Evolutionary conservation across 2,113 vertebrate genomes (phyloP), one percentile per base, ranked within the genome.

Genomic region (Porphyrio hochstetteri): DNA sequence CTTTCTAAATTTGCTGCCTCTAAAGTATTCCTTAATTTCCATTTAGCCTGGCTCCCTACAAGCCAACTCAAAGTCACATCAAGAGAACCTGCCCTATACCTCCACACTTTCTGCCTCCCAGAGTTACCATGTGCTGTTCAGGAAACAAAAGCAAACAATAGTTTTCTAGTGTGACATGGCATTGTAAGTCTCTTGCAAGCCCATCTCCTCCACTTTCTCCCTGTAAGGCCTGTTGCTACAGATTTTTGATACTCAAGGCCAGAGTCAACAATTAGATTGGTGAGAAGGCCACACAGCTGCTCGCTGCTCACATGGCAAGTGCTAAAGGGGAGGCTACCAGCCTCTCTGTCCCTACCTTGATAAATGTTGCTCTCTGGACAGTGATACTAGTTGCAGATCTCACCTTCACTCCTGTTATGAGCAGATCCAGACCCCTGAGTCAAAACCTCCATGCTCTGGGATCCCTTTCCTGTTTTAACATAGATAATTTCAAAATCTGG

Each of bases 401-500:
- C 44, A 19, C 38, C 13, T 90, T 79, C 1, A 2, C 11, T 76
- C 72, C 52, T 40, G 20, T 8, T 36, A 70, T 12, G 7, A 35
- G 16, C 6, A 16, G 52, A 76, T 60, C 29, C 77, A 84, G 61
- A 52, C 11, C 46, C 35, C 38, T 35, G 48, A 57, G 23, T 57
- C 52, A 75, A 94, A 79, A 59, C 16, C 50, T 48, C 31, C 19
- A 1, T 33, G 59, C 15, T 84, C 35, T 56, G 12, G 55, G 16
- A 92, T 84, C 60, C 24, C 11, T 52, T 52, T 88, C 70, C 50
- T 56, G 12, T 68, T 87, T 88, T 53, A 82, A 70, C 36, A 33
- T 63, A n/a, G 36, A 63, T 33, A 88, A n/a, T 92, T 92, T 94
- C 59, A 93, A 75, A 91, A 89, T 87, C 42, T 78, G 53, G 70